Base-by-base conservation (phyloP, 2,797 vertebrate genomes). In the Craterocephalus amniculus region DNA sequence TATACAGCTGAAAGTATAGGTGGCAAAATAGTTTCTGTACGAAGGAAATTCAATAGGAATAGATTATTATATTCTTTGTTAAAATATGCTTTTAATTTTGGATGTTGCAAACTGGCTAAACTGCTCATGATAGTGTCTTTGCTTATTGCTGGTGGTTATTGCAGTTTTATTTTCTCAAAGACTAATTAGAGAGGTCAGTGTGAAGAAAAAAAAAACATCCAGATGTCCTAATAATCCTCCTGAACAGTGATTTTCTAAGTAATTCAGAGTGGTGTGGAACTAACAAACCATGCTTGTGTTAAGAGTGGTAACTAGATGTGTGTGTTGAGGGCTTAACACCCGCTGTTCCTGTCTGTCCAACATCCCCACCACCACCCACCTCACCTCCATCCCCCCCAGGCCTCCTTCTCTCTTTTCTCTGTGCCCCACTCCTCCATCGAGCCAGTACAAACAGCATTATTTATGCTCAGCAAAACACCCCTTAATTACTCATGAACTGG, bases 401-500 rank as follows among this genome's bases (percentile, higher is more conserved):
- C 35, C 74, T 59, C 52, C 80, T 92, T 89, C 86, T 90, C 89
- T 82, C 75, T 70, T 67, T 68, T 80, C 78, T 79, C 74, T 31
- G 72, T 89, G 87, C 92, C 91, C 93, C 91, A 87, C 93, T 96
- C 94, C 95, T 96, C 94, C 95, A 92, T 88, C 94, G 94, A 95
- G 94, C 94, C 95, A 97, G 96, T 95, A 97, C 96, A 98, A 98
- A 98, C 97, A 96, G 96, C 97, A 98, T 99, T 99, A 99, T 98
- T 99, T 97, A 99, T 99, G 96, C 96, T 96, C 93, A 70, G 96
- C 95, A 96, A 98, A 99, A 98, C 97, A 96, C 94, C 96, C 94
- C 96, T 98, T 99, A 99, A 98, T 99, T 99, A 99, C 97, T 97
- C 95, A 96, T 97, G 96, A 97, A 95, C 95, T 92, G 94, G 94